phyloP scores from a whole-genome alignment of 2,113 vertebrate genomes.

The Cyrtonyx montezumae region DNA sequence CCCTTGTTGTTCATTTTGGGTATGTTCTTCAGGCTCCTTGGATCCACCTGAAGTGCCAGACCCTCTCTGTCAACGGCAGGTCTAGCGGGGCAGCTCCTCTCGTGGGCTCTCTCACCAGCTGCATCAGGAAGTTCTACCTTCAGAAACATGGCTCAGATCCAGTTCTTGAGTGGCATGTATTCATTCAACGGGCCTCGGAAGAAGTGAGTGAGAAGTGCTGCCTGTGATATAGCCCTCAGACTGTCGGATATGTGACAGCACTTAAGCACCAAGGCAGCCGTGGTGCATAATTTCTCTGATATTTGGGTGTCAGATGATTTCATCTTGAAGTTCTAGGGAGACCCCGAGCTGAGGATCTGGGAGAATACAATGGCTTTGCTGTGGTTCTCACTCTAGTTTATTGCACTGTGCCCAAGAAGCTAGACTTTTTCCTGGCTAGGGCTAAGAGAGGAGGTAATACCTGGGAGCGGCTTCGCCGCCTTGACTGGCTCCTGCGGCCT shows the following conservation, averaged over 20 bases:
- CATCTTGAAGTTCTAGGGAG: background rate
- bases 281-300: background rate
- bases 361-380: background rate
- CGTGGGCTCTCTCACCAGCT: no score
- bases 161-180: rapidly evolving
- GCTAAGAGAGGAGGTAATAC: background rate
- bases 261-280: background rate
- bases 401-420: slow-evolving; percentile 1
- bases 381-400: background rate
- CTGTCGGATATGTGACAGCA: background rate
- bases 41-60: no score
- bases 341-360: background rate
- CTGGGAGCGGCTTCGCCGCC: no score
- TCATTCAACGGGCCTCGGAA: background rate
- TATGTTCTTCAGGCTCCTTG: background rate
- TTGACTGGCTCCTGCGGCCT: no score
- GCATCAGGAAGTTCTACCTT: background rate
- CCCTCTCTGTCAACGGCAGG: no score
- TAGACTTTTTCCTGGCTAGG: background rate
- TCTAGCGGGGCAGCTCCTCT: no score
- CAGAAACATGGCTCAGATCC: background rate
- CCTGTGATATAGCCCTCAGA: background rate
- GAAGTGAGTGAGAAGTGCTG: background rate
- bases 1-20: no score
- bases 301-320: background rate